These are phyloP conservation scores for Molossus molossus DNA, from an alignment of 2,797 vertebrate genomes.

Conservation along the genomic window DNA sequence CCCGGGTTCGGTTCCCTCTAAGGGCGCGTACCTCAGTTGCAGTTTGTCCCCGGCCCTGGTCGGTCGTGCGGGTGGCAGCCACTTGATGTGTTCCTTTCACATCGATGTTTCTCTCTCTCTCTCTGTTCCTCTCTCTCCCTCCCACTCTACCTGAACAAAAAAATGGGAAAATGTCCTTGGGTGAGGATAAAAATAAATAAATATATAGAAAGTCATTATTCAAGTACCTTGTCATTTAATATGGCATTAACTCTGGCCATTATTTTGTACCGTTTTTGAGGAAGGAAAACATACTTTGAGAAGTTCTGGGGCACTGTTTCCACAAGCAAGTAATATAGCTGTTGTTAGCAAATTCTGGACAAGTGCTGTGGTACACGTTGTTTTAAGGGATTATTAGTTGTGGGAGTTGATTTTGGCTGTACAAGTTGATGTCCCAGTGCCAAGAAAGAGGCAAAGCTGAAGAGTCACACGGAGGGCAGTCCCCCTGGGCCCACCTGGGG, in stretches of 20 bases:
- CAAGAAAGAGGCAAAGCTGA: background rate
- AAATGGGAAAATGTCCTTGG: too few relatives aligned
- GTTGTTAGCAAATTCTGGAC: background rate
- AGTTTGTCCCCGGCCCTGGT: too few relatives aligned
- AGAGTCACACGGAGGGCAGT: background rate
- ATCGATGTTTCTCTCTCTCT: too few relatives aligned
- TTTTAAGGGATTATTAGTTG: background rate
- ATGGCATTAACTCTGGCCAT: background rate
- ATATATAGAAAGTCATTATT: background rate
- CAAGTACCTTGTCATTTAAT: background rate
- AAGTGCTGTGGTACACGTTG: background rate
- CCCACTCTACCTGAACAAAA: too few relatives aligned
- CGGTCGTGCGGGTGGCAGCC: too few relatives aligned
- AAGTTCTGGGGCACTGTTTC: background rate
- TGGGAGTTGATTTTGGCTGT: background rate
- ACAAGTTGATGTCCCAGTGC: background rate
- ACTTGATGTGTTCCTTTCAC: too few relatives aligned
- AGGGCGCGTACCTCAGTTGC: too few relatives aligned
- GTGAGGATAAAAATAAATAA: background rate
- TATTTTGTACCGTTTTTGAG: background rate
- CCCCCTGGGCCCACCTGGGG: accelerated
- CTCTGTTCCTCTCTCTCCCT: too few relatives aligned
- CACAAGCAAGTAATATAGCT: background rate
- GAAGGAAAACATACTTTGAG: background rate
- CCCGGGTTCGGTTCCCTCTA: too few relatives aligned